Percentiles rank a stretch among this genome's conserved stretches.
Conservation (phyloP, 2,888 invertebrate genomes). For the Pollenia amentaria region DNA sequence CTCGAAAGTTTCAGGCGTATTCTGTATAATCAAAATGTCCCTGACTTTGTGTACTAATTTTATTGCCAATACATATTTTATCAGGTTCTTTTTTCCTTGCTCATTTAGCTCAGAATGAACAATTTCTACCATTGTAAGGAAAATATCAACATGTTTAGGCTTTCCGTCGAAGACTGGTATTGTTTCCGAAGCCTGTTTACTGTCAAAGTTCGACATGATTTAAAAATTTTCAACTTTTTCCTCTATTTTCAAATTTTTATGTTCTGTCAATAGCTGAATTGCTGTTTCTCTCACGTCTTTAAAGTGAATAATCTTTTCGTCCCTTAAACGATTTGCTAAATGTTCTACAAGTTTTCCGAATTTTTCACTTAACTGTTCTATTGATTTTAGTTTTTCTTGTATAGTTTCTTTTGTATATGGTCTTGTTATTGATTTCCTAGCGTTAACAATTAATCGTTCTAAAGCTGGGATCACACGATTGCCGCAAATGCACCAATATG, state of each 20-base stretch:
- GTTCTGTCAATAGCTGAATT: background rate
- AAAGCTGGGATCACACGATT: no score
- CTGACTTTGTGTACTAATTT: background rate
- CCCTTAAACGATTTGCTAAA: background rate
- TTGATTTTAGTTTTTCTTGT: no score
- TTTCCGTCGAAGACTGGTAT: constrained; percentile 35
- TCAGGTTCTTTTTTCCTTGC: background rate
- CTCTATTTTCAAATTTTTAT: no score
- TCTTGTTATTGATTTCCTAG: no score
- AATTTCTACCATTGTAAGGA: background rate
- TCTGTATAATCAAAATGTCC: background rate
- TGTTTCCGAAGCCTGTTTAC: no score
- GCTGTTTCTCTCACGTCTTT: background rate
- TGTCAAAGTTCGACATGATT: no score
- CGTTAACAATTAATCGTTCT: no score
- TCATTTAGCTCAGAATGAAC: background rate
- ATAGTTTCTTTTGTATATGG: no score
- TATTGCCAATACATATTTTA: background rate
- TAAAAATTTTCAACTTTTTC: no score
- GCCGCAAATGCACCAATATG: no score
- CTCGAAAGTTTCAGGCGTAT: background rate
- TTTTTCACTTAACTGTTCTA: no score
- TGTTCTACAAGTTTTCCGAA: background rate
- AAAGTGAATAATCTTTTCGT: background rate
- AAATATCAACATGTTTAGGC: constrained; percentile 50